These are phyloP conservation scores for Rhodinocichla rosea DNA, from an alignment of 2,113 vertebrate genomes.

Conservation along the genomic window DNA sequence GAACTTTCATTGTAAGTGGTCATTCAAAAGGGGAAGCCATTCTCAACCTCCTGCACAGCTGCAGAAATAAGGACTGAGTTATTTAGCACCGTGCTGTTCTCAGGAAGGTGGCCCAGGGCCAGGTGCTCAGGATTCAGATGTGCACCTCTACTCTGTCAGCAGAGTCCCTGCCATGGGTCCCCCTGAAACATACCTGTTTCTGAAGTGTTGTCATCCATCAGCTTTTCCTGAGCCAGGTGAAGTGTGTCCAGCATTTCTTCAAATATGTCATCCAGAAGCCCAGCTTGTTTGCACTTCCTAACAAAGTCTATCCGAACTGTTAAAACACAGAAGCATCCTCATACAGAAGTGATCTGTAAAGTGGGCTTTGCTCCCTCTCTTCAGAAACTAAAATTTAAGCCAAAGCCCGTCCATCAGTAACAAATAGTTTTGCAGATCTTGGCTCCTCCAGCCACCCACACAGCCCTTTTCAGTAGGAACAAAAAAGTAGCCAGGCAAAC, in stretches of 20 bases:
- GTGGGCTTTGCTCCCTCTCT: not conserved
- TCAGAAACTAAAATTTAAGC: not conserved
- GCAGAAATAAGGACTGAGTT: not conserved
- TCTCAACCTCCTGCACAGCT: not conserved
- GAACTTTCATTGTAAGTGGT: not conserved
- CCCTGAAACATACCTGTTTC: constrained; percentile 64
- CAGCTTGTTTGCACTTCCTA: constrained; percentile 73
- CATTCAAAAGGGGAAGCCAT: not conserved
- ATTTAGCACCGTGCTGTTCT: not conserved
- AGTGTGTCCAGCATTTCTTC: constrained; percentile 72
- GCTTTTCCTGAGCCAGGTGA: constrained; percentile 65
- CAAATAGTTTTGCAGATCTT: not conserved
- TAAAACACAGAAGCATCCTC: not conserved
- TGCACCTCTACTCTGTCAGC: not conserved
- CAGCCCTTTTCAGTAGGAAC: not conserved
- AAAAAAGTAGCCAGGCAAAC: not conserved
- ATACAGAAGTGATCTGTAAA: not conserved
- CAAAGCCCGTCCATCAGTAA: not conserved
- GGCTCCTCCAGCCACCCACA: not conserved
- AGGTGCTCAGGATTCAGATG: not conserved
- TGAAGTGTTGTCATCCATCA: constrained; percentile 70
- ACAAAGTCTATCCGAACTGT: constrained; percentile 64
- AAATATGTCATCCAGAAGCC: constrained; percentile 74
- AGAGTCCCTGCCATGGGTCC: not conserved
- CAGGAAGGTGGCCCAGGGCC: not conserved